Evolutionary conservation across 2,888 invertebrate genomes (phyloP).

Genomic region (Creontiades dilutus): DNA sequence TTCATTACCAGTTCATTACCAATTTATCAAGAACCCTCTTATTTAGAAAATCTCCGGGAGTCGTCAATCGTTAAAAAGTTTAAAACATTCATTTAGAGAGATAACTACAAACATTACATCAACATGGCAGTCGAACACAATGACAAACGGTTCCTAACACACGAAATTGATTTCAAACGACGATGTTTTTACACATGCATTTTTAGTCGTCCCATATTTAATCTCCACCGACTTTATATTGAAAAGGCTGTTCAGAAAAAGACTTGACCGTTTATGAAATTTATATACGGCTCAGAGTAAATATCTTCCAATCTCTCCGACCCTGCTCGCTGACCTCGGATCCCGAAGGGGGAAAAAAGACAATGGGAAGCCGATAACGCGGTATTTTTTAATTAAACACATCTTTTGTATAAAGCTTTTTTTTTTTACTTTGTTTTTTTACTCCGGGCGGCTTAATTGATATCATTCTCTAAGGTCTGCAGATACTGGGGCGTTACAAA

Average conservation of each 20-base stretch:
- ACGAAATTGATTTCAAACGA: no score
- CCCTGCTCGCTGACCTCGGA: slow-evolving; percentile 28
- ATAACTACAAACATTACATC: no score
- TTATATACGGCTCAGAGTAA: neutral
- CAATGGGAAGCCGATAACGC: slow-evolving; percentile 52
- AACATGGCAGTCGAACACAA: no score
- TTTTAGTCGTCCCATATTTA: neutral
- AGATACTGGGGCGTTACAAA: slow-evolving; percentile 23
- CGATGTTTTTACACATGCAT: no score
- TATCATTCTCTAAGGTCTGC: slow-evolving; percentile 50
- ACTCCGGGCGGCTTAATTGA: slow-evolving; percentile 9
- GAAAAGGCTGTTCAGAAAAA: neutral
- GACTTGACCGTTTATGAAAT: neutral
- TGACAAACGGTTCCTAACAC: no score
- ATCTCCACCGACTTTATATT: slow-evolving; percentile 4
- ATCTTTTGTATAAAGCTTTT: slow-evolving; percentile 44
- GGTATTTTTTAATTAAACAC: slow-evolving; percentile 64
- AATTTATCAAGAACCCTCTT: no score
- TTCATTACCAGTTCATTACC: no score
- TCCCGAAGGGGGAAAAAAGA: slow-evolving; percentile 30
- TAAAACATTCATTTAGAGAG: no score
- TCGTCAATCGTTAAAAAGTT: no score
- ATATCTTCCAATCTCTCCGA: neutral
- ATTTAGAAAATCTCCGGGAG: no score
- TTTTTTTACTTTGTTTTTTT: neutral